These are phyloP conservation scores for Temnothorax rugatulus DNA, from an alignment of 2,888 invertebrate genomes.

Conservation along the genomic window DNA sequence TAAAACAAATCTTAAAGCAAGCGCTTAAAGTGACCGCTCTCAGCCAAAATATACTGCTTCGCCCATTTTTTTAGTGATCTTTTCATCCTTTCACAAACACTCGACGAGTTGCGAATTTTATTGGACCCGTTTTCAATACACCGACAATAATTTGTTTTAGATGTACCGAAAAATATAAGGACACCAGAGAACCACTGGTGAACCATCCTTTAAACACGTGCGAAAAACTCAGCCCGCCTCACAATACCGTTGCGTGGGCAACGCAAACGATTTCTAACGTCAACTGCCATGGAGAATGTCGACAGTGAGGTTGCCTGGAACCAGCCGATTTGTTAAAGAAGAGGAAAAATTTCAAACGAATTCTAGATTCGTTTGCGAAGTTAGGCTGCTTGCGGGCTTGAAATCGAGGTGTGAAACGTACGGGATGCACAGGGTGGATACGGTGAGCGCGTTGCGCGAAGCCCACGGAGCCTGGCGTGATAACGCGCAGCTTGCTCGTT, in stretches of 20 bases:
- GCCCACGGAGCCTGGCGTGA: constrained; percentile 89
- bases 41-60: too few relatives aligned
- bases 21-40: too few relatives aligned
- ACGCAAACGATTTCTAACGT: not conserved
- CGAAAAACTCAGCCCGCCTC: not conserved
- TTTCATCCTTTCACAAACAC: too few relatives aligned
- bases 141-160: too few relatives aligned
- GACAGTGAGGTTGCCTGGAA: not conserved
- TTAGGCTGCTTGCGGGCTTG: not conserved
- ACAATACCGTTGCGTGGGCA: constrained; percentile 10
- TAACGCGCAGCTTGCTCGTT: constrained; percentile 92
- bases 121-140: too few relatives aligned
- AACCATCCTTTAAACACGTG: not conserved
- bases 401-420: not conserved
- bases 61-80: too few relatives aligned
- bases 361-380: not conserved
- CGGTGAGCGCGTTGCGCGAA: constrained; percentile 40
- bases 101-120: too few relatives aligned
- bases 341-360: not conserved
- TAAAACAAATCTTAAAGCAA: too few relatives aligned
- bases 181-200: too few relatives aligned
- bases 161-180: too few relatives aligned
- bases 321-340: not conserved
- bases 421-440: constrained; percentile 34
- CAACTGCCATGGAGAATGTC: not conserved